Conservation (phyloP, 2,888 invertebrate species). For the Harmothoe impar region DNA sequence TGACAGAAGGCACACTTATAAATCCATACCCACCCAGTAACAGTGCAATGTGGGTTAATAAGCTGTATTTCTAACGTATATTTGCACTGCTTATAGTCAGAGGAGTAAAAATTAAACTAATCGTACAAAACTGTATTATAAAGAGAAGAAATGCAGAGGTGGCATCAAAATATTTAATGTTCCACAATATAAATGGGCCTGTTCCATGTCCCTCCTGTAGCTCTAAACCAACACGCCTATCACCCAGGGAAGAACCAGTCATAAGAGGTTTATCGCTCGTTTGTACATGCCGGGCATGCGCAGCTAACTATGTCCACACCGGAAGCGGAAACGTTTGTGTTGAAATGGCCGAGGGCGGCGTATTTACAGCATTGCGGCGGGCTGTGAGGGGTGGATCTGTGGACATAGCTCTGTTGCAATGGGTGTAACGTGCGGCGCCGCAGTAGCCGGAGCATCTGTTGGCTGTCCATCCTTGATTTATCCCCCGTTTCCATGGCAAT, state of each 20-base stretch:
- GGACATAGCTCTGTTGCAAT: not conserved
- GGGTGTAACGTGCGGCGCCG: not conserved
- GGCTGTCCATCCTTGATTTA: conserved; percentile 53
- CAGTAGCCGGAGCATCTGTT: not conserved
- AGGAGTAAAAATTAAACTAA: too few species aligned
- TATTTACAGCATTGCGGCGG: not conserved
- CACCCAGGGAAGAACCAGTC: too few species aligned
- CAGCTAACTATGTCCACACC: not conserved
- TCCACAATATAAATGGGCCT: too few species aligned
- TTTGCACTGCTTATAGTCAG: too few species aligned
- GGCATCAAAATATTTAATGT: too few species aligned
- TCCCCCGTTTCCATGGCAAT: conserved; percentile 41
- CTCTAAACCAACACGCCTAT: not conserved
- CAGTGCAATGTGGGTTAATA: too few species aligned
- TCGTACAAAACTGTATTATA: too few species aligned
- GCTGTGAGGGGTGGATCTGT: not conserved
- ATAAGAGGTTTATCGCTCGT: not conserved
- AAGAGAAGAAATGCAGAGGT: too few species aligned
- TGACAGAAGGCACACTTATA: too few species aligned
- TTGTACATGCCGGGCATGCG: conserved; percentile 4
- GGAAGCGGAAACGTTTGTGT: not conserved
- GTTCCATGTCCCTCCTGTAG: too few species aligned
- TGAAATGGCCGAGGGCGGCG: not conserved
- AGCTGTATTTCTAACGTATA: too few species aligned
- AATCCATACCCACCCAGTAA: too few species aligned